These are phyloP conservation scores for Leptinotarsa rubiginosa DNA, from an alignment of 2,888 invertebrate species.

Conservation along the genomic window DNA sequence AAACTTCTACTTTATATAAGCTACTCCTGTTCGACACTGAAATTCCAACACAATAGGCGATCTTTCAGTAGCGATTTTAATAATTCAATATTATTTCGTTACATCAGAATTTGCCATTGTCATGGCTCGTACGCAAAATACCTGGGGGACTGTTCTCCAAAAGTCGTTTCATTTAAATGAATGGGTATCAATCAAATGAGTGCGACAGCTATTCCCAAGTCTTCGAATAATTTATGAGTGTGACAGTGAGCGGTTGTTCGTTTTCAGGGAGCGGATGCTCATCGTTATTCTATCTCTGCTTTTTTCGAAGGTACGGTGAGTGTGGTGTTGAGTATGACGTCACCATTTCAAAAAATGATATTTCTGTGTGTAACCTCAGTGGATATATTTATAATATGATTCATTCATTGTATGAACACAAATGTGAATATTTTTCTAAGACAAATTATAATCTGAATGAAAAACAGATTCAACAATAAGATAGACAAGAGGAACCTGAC, in stretches of 20 bases:
- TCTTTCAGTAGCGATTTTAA: neutral
- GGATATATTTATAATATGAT: too few species aligned
- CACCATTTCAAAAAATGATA: neutral
- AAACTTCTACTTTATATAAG: too few species aligned
- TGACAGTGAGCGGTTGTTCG: slow-evolving; percentile 4
- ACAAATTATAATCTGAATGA: too few species aligned
- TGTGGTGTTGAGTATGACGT: neutral
- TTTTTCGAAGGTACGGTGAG: neutral
- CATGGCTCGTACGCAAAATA: slow-evolving; percentile 1
- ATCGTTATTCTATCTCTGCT: slow-evolving; percentile 3
- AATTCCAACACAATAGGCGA: neutral
- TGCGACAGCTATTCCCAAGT: slow-evolving; percentile 19
- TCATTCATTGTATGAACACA: too few species aligned
- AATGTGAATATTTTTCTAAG: too few species aligned
- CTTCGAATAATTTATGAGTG: slow-evolving; percentile 17
- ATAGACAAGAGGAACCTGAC: too few species aligned
- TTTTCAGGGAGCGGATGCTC: slow-evolving; percentile 1
- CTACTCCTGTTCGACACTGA: too few species aligned
- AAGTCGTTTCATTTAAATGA: slow-evolving; percentile 21
- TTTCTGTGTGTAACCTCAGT: too few species aligned
- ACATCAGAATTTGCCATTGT: slow-evolving; percentile 6
- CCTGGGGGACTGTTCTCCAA: neutral
- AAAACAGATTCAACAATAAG: too few species aligned
- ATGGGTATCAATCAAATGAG: slow-evolving; percentile 17
- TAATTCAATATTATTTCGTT: neutral